Evolutionary conservation across 2,888 invertebrate genomes (phyloP).

Genomic region (Vesta saturnalis): DNA sequence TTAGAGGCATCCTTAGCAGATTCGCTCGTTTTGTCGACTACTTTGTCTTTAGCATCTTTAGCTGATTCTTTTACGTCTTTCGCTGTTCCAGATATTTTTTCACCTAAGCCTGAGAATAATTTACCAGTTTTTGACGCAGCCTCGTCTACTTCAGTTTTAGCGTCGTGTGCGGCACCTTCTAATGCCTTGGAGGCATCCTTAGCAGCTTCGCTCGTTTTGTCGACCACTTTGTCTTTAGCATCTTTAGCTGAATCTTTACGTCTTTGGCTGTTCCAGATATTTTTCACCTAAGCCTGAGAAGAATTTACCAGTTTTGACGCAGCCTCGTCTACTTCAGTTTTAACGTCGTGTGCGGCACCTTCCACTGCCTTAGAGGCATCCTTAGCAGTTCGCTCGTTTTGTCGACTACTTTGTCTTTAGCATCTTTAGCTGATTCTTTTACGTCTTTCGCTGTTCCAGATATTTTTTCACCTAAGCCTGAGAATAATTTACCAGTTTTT

Average conservation of each 20-base stretch:
- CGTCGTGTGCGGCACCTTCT: neutral
- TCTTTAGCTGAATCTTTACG: conserved; percentile 12
- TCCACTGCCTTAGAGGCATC: conserved; percentile 25
- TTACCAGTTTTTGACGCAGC: conserved; percentile 29
- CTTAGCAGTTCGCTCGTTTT: conserved; percentile 39
- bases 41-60: neutral
- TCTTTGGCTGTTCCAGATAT: conserved; percentile 32
- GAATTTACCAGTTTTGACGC: conserved; percentile 37
- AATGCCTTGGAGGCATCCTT: neutral
- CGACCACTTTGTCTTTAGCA: conserved; percentile 1
- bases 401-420: conserved; percentile 45
- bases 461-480: conserved; percentile 32
- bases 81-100: conserved; percentile 30
- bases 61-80: conserved; percentile 17
- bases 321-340: conserved; percentile 15
- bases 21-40: conserved; percentile 18
- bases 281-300: conserved; percentile 36
- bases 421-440: conserved; percentile 16
- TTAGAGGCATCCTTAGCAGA: neutral
- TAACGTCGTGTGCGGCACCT: conserved; percentile 23
- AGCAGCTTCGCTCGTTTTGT: conserved; percentile 8
- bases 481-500: conserved; percentile 39
- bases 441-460: conserved; percentile 33
- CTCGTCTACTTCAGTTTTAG: neutral
- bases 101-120: conserved; percentile 35